These are phyloP conservation scores for Eustalomyia histrio DNA, from an alignment of 2,888 invertebrate genomes.

Conservation along the genomic window DNA sequence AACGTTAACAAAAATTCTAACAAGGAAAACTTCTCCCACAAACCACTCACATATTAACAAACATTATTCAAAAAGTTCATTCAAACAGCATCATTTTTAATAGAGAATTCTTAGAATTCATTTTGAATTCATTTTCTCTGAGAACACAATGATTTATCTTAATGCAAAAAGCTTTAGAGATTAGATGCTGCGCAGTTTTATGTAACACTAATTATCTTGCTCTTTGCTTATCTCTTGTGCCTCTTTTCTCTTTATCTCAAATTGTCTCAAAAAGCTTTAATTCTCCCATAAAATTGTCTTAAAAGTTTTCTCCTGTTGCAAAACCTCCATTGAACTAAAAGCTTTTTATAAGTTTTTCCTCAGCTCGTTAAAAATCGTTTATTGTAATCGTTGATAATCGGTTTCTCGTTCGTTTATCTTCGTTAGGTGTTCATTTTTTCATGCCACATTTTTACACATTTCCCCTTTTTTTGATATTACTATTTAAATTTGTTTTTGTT, in stretches of 20 bases:
- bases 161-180: conserved; percentile 49
- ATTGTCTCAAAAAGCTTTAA: conserved; percentile 66
- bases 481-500: conserved; percentile 13
- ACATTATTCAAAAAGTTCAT: conserved; percentile 11
- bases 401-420: conserved; percentile 35
- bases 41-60: not conserved
- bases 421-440: conserved; percentile 45
- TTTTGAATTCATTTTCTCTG: conserved; percentile 31
- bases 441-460: conserved; percentile 14
- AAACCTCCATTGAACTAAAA: not conserved
- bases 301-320: conserved; percentile 18
- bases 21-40: conserved; percentile 2
- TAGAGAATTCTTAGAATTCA: conserved; percentile 19
- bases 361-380: conserved; percentile 44
- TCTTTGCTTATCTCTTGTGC: not conserved
- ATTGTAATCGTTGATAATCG: conserved; percentile 28
- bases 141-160: not conserved
- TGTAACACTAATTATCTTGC: not conserved
- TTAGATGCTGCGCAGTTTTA: conserved; percentile 54
- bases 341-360: conserved; percentile 28
- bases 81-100: conserved; percentile 46
- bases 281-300: conserved; percentile 6
- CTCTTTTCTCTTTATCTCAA: not conserved
- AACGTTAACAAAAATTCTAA: not conserved
- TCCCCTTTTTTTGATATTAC: conserved; percentile 48